phyloP scores from a whole-genome alignment of 2,113 vertebrate species.

The Montifringilla adamsi region DNA sequence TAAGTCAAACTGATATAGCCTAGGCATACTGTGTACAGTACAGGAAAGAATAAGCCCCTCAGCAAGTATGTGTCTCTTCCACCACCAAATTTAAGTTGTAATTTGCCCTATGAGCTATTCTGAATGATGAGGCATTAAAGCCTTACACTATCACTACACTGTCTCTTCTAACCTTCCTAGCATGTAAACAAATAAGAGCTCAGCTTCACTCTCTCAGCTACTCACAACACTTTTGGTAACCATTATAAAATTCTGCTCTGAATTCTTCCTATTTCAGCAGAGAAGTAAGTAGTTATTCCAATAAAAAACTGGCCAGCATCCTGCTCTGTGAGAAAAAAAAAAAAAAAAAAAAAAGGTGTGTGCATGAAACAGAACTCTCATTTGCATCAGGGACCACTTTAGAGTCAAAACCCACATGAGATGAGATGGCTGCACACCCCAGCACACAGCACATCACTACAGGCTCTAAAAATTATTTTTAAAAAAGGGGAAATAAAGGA shows the following conservation, averaged over 20 bases:
- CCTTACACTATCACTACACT: neutral
- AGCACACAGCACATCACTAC: neutral
- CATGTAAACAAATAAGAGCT: neutral
- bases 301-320: neutral
- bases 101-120: neutral
- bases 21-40: neutral
- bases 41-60: neutral
- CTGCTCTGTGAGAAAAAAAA: neutral
- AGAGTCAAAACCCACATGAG: neutral
- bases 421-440: neutral
- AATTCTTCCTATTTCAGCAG: neutral
- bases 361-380: neutral
- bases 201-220: neutral
- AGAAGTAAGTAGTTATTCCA: neutral
- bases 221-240: neutral
- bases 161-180: neutral
- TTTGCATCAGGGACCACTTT: neutral
- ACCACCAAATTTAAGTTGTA: neutral
- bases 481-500: neutral
- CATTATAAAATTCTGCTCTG: neutral
- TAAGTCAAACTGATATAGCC: fast-evolving
- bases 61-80: fast-evolving
- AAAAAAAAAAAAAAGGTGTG: neutral
- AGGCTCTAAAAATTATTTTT: neutral
- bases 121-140: neutral